phyloP scores from a whole-genome alignment of 2,113 vertebrate species.

The Crotalus tigris region DNA sequence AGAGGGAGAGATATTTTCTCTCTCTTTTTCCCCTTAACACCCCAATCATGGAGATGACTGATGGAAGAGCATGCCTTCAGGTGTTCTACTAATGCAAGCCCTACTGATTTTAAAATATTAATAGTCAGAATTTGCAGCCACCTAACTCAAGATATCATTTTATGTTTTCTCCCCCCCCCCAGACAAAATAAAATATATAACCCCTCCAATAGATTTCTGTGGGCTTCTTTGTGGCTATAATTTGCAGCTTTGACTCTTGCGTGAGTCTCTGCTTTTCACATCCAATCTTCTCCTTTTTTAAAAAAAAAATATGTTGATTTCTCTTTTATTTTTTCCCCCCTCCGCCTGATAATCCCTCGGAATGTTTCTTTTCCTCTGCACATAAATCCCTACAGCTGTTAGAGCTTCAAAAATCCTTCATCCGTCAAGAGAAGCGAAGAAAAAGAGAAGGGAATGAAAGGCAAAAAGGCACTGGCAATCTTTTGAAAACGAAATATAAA shows the following conservation, averaged over 20 bases:
- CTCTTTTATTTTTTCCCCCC: background rate
- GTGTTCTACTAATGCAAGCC: background rate
- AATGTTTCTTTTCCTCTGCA: constrained; percentile 53
- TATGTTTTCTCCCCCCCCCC: background rate
- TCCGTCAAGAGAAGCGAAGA: constrained; percentile 53
- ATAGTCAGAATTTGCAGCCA: background rate
- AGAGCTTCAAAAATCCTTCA: constrained; percentile 64
- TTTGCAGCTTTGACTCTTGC: background rate
- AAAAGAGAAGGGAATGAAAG: constrained; percentile 50
- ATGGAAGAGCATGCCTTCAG: background rate
- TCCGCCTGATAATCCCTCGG: constrained; percentile 57
- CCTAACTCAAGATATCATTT: background rate
- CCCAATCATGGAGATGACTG: background rate
- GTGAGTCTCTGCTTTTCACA: background rate
- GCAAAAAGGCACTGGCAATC: constrained; percentile 30
- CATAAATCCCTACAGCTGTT: constrained; percentile 69
- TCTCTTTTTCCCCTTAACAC: no score
- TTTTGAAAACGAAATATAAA: background rate
- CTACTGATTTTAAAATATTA: background rate
- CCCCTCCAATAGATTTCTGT: background rate
- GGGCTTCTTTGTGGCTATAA: background rate
- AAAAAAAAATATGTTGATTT: constrained; percentile 49
- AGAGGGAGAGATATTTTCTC: background rate
- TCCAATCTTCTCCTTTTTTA: background rate
- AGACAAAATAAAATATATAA: background rate